Evolutionary conservation across 2,113 vertebrate species (phyloP).

Genomic region (Pristiophorus japonicus): DNA sequence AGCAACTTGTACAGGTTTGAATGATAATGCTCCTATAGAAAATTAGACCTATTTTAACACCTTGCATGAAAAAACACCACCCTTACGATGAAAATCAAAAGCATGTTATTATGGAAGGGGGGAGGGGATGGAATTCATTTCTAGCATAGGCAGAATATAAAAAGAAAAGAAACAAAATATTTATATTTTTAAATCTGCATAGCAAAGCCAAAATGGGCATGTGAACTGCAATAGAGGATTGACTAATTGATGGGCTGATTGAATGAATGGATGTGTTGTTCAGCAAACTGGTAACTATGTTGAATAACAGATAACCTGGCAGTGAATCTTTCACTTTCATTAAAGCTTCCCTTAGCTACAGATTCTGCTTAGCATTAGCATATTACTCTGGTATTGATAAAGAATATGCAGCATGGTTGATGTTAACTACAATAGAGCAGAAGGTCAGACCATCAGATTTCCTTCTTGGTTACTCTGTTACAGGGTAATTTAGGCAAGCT

Average conservation of each 20-base stretch:
- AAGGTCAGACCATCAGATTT: conserved; percentile 25
- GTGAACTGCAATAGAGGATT: conserved; percentile 18
- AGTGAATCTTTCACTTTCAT: conserved; percentile 13
- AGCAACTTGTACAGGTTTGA: conserved; percentile 62
- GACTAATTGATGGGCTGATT: conserved; percentile 10
- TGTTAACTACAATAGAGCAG: conserved; percentile 2
- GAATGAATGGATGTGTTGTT: not conserved
- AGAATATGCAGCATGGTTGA: not conserved
- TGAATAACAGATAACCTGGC: not conserved
- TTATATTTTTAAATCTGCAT: conserved; percentile 76
- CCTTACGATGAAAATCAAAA: conserved; percentile 50
- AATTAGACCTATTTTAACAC: conserved; percentile 51
- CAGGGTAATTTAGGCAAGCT: not conserved
- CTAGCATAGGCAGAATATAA: conserved; percentile 52
- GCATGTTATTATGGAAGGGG: conserved; percentile 63
- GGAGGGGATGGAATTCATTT: conserved; percentile 67
- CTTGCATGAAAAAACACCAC: conserved; percentile 73
- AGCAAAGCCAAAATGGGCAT: conserved; percentile 41
- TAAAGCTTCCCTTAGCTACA: conserved; percentile 7
- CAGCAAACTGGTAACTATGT: conserved; percentile 14
- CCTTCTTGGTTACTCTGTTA: conserved; percentile 18
- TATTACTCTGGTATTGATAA: conserved; percentile 9
- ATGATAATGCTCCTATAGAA: conserved; percentile 79
- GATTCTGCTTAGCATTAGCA: not conserved
- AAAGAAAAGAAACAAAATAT: conserved; percentile 61